Base-by-base conservation (phyloP, 2,113 vertebrate genomes). In the Cyrtonyx montezumae region DNA sequence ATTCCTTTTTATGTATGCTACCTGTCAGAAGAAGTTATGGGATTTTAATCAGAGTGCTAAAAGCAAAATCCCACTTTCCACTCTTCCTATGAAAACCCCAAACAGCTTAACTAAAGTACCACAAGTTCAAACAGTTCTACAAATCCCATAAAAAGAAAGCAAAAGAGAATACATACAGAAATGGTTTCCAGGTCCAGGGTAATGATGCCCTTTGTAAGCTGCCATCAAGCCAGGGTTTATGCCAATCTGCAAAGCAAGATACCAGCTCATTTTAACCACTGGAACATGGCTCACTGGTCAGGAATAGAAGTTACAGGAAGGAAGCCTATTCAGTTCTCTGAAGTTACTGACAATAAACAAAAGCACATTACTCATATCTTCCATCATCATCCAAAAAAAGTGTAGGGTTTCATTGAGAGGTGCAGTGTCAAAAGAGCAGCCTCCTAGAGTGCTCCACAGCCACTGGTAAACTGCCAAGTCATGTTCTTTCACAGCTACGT, bases 181-280 rank as follows among this genome's bases (percentile, higher is more conserved):
- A 96, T 99, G 99, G 95, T 99, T 99, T 95, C 99, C 99, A 93
- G 98, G 99, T 89, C 99, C 99, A 61, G 99, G 99, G 88, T 99
- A 99, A 98, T 99, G 99, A 95, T 98, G 98, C 46, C 99, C 99
- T 93, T 99, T 99, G 95, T 98, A 99, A 91, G 99, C 99, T 95
- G 99, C 99, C 99, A 99, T 99, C 79, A 99, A 97, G 68, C 99
- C 99, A 22, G 99, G 99, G 91, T 99, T 99, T 96, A 99, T 99
- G 79, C 99, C 99, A 92, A 99, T 99, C 99, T 99, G 94, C 30
- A 97, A 95, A 67, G 73, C 43, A 88, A 95, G 92, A 96, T 3
- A 93, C 19, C 62, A 86, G 59, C 28, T 36, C 58, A 81, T 76
- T 91, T 80, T 67, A 90, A 73, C 8, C 25, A 56, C 22, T 32